phyloP scores from a whole-genome alignment of 2,797 vertebrate species.

The Gobio occitaniae region DNA sequence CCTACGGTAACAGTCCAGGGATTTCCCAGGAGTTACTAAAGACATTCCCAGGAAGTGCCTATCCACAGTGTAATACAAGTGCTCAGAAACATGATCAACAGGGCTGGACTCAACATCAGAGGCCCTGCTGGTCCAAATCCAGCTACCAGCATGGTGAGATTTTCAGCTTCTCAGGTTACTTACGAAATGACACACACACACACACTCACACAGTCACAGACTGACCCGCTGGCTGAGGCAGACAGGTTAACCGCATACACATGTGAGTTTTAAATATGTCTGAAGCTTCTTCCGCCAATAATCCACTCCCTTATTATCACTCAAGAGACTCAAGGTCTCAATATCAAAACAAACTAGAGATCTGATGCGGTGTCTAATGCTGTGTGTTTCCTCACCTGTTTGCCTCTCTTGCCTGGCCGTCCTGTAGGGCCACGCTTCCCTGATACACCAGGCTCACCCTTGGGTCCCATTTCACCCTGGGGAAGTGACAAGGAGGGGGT shows the following conservation, averaged over 20 bases:
- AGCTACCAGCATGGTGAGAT: conserved; percentile 5
- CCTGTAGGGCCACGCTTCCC: conserved; percentile 55
- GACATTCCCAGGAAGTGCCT: conserved; percentile 41
- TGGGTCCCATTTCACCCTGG: conserved; percentile 56
- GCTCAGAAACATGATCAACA: conserved; percentile 38
- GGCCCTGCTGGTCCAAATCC: conserved; percentile 29
- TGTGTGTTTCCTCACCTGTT: conserved; percentile 47
- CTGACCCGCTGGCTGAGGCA: neutral
- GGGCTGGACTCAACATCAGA: conserved; percentile 20
- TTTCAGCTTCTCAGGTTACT: conserved; percentile 18
- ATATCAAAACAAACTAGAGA: conserved; percentile 31
- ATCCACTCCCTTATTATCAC: conserved; percentile 14
- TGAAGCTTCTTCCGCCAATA: conserved; percentile 14
- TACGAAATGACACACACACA: conserved; percentile 9
- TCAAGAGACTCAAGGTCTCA: conserved; percentile 15
- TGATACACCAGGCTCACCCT: conserved; percentile 49
- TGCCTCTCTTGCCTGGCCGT: conserved; percentile 56
- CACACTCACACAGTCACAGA: neutral
- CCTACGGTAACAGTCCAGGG: conserved; percentile 6
- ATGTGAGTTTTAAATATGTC: conserved; percentile 30
- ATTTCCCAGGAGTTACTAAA: conserved; percentile 40
- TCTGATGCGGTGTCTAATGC: neutral
- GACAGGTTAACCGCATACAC: neutral
- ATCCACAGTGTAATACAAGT: conserved; percentile 37
- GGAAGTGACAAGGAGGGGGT: neutral